Evolutionary conservation across 2,888 invertebrate species (phyloP).

Genomic region (Ichneumoninae sp.): DNA sequence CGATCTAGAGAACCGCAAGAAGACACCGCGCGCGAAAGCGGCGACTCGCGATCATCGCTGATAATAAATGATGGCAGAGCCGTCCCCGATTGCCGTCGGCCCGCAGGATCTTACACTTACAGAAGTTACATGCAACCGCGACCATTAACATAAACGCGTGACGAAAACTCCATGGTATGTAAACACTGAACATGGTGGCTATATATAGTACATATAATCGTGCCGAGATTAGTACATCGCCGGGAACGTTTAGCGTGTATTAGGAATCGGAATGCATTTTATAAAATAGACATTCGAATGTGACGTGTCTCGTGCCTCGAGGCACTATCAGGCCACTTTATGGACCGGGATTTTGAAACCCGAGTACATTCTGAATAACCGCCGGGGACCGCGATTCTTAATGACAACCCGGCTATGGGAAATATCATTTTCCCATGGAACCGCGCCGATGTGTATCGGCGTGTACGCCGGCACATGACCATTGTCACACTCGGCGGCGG

Average conservation of each 20-base stretch:
- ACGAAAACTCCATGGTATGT: constrained; percentile 53
- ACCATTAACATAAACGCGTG: constrained; percentile 54
- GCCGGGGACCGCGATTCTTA: neutral
- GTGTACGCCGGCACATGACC: constrained; percentile 4
- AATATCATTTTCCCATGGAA: constrained; percentile 8
- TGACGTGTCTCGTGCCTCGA: neutral
- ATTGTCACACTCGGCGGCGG: constrained; percentile 12
- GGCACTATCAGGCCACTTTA: neutral
- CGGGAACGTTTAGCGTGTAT: constrained; percentile 1
- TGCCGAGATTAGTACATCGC: neutral
- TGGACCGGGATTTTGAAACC: constrained; percentile 6
- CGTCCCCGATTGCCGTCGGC: constrained; percentile 13
- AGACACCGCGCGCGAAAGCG: constrained; percentile 15
- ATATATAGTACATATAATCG: constrained; percentile 10
- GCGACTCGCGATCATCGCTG: constrained; percentile 17
- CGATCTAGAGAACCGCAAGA: neutral
- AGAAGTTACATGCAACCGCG: neutral
- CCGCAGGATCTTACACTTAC: neutral
- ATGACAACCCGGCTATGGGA: constrained; percentile 4
- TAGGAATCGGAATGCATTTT: constrained; percentile 1
- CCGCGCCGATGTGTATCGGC: neutral
- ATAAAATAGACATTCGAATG: neutral
- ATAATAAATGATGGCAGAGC: constrained; percentile 41
- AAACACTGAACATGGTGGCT: constrained; percentile 2
- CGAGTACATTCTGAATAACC: constrained; percentile 11